Evolutionary conservation across 2,113 vertebrate genomes (phyloP), one percentile per base, ranked within the genome.

Genomic region (Callocephalon fimbriatum): DNA sequence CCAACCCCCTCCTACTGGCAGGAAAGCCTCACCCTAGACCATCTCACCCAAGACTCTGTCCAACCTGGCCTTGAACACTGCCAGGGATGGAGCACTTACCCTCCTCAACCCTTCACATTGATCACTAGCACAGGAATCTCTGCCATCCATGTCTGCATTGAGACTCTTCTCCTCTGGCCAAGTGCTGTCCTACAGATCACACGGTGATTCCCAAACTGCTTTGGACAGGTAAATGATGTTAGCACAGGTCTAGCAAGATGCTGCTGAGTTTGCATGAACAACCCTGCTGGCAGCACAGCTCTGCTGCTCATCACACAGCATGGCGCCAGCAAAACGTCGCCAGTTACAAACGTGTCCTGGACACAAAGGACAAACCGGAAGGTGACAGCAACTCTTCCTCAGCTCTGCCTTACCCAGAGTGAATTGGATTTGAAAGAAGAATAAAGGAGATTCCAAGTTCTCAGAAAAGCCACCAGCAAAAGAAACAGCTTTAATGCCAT

Each of bases 91-190:
- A 56, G 54, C 54, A 56, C 22, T 56, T 21, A n/a, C 32, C 31
- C 27, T 73, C 37, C 65, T 70, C 22, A 17, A 21, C 22, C 16
- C 32, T 61, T 29, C 62, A 73, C 2, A 0, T 8, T 50, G 38
- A 53, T 19, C 17, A n/a, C 6, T 12, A 15, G 26, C n/a, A 51
- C 7, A 59, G 38, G 40, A 65, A 65, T 45, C 42, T 77, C 45
- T 58, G 17, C 47, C 17, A 32, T n/a, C 40, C 2, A 0, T 7
- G 26, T 22, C 50, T 54, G 7, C 10, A 35, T 0, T 23, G 12
- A 65, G 35, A 66, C 7, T 31, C 59, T 44, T 21, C 27, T 78
- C 26, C 59, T 75, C 21, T 1, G 0, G 9, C 20, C 29, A 50
- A 73, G 5, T 6, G 2, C 29, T 44, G 21, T 19, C 21, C 88